Base-by-base conservation (phyloP, 2,113 vertebrate species). In the Circaetus gallicus region DNA sequence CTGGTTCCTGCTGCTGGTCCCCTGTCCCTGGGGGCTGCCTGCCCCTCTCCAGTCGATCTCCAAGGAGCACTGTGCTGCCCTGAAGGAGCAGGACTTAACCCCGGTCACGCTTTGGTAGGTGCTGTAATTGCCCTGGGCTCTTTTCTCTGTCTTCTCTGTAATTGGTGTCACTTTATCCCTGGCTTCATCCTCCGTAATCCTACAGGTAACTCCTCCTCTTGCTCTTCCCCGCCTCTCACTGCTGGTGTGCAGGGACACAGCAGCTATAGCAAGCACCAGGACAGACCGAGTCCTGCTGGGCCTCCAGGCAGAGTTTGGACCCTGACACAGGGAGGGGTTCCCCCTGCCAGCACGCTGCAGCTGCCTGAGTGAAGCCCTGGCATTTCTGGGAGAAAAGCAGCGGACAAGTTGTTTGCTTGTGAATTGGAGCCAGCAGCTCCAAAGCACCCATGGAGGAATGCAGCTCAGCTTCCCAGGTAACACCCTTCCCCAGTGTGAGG, bases 121-220 rank as follows among this genome's bases (percentile, higher is more conserved):
- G 50, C 59, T 0, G 1, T 89, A 84, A 96, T 96, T 84, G 91
- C 55, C 50, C 0, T 0, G 17, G 20, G 20, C 34, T 73, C 50
- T 16, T 88, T 92, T 32, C 50, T 86, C 61, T 85, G 55, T 31
- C 22, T 45, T 83, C 32, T 69, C 88, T 71, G 20, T 90, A 96
- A 95, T 61, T 92, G 90, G 88, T 43, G 87, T 77, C 58, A 22
- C 82, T 84, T 96, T 73, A 93, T 96, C 89, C 59, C 34, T 29
- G 50, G 18, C 47, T 84, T 62, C 78, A 63, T 73, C 74, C 74
- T 32, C 45, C 2, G 0, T 82, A 50, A 95, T 91, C 93, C 61
- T 56, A 10, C 26, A 40, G 15, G 25, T 25, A 38, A 31, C 32
- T 56, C 49, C 63, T 65, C 8, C 5, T 31, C 61, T 73, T 13